Evolutionary conservation across 2,888 invertebrate species (phyloP).

Genomic region (Orthosia cruda): DNA sequence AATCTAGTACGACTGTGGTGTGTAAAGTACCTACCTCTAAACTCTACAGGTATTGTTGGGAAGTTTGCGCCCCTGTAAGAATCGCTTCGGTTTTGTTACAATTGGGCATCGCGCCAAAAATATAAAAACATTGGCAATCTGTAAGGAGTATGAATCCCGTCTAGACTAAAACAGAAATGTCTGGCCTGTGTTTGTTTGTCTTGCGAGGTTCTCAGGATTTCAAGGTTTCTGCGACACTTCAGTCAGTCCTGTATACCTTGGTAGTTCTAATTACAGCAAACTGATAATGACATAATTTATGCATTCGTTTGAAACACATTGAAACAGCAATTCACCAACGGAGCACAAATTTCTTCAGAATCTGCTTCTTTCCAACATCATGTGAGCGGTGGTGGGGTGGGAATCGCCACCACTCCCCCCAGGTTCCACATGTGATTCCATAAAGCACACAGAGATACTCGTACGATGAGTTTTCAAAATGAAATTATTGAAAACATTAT

Average conservation of each 20-base stretch:
- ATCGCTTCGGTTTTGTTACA: conserved; percentile 19
- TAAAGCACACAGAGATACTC: too few relatives aligned
- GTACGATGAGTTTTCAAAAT: too few relatives aligned
- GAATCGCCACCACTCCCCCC: too few relatives aligned
- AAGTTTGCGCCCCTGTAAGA: background rate
- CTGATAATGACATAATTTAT: background rate
- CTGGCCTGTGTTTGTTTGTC: background rate
- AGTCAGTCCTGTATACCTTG: background rate
- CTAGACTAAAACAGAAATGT: background rate
- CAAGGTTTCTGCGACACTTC: background rate
- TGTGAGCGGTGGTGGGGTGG: too few relatives aligned
- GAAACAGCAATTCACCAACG: too few relatives aligned
- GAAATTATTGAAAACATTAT: too few relatives aligned
- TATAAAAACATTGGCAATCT: background rate
- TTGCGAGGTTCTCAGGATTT: background rate
- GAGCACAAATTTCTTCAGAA: too few relatives aligned
- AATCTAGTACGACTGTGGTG: too few relatives aligned
- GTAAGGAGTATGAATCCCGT: background rate
- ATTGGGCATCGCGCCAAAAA: conserved; percentile 25
- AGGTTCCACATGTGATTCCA: too few relatives aligned
- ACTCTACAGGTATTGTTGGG: conserved; percentile 25
- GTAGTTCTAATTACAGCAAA: background rate
- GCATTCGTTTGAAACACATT: too few relatives aligned
- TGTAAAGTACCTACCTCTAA: too few relatives aligned
- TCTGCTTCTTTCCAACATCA: too few relatives aligned